These are phyloP conservation scores for Coelopa pilipes DNA, from an alignment of 2,888 invertebrate species.

Conservation along the genomic window DNA sequence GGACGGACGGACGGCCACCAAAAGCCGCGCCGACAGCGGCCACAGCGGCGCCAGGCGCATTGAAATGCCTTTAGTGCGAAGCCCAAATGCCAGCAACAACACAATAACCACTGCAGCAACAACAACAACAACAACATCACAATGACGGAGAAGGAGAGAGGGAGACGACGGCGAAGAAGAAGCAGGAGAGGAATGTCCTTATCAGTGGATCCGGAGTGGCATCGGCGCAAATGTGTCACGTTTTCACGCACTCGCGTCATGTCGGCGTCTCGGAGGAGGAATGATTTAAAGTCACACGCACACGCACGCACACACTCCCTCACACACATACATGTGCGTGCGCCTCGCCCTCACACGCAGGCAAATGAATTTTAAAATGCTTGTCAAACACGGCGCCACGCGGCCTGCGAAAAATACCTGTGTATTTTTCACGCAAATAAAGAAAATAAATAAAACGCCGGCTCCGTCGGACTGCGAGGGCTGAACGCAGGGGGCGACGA, in stretches of 20 bases:
- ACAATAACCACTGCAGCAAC: too few species aligned
- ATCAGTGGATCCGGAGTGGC: slow-evolving; percentile 37
- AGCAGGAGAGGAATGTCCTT: slow-evolving; percentile 23
- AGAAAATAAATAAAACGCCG: slow-evolving; percentile 6
- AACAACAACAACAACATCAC: too few species aligned
- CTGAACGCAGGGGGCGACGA: too few species aligned
- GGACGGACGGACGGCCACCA: too few species aligned
- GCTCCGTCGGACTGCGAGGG: too few species aligned
- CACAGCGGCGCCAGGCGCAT: too few species aligned
- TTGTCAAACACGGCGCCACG: not conserved
- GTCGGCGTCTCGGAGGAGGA: slow-evolving; percentile 24
- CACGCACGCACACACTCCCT: slow-evolving; percentile 14
- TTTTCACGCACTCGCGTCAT: slow-evolving; percentile 39
- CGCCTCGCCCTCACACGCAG: not conserved
- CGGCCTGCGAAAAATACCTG: slow-evolving; percentile 19
- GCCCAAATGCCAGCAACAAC: too few species aligned
- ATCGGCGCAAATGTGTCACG: slow-evolving; percentile 43
- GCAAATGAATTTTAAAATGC: not conserved
- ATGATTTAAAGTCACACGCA: slow-evolving; percentile 24
- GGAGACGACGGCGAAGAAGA: not conserved
- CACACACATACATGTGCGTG: not conserved
- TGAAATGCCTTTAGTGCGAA: too few species aligned
- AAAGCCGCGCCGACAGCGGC: too few species aligned
- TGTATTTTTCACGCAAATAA: slow-evolving; percentile 25
- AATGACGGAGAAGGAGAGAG: not conserved